phyloP scores from a whole-genome alignment of 2,797 vertebrate species.

The Helicolenus hilgendorfi region DNA sequence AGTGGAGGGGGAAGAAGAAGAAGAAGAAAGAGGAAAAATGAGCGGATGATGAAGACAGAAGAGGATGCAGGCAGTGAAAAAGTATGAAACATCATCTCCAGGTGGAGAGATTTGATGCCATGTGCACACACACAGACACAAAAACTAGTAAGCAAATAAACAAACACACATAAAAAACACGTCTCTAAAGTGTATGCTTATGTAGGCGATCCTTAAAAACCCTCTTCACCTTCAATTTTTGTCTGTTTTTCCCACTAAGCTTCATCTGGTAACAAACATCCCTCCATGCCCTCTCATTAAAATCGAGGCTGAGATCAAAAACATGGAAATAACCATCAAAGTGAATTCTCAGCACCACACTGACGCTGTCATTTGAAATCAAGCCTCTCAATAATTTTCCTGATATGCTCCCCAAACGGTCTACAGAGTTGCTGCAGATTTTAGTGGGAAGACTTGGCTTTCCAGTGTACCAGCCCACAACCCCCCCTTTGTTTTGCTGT shows the following conservation, averaged over 20 bases:
- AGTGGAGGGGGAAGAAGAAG: background rate
- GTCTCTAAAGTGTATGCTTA: background rate
- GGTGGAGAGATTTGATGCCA: background rate
- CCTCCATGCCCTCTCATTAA: constrained; percentile 52
- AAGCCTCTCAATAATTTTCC: constrained; percentile 36
- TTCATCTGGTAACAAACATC: constrained; percentile 54
- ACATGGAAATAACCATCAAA: constrained; percentile 71
- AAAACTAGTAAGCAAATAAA: background rate
- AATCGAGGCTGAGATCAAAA: constrained; percentile 64
- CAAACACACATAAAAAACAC: background rate
- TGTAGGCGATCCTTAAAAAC: constrained; percentile 2
- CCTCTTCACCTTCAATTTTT: constrained; percentile 23
- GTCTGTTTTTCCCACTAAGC: background rate
- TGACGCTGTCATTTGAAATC: constrained; percentile 67
- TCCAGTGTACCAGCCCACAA: background rate
- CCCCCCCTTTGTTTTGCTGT: background rate
- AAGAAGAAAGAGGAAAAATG: background rate
- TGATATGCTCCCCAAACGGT: constrained; percentile 23
- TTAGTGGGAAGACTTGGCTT: background rate
- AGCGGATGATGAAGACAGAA: constrained; percentile 45
- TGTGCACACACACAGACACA: background rate
- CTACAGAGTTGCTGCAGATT: constrained; percentile 13
- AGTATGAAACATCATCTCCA: background rate
- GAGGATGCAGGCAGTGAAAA: constrained; percentile 7
- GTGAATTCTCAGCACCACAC: constrained; percentile 45